These are phyloP conservation scores for Premnoplex brunnescens DNA, from an alignment of 2,797 vertebrate genomes.

Conservation along the genomic window DNA sequence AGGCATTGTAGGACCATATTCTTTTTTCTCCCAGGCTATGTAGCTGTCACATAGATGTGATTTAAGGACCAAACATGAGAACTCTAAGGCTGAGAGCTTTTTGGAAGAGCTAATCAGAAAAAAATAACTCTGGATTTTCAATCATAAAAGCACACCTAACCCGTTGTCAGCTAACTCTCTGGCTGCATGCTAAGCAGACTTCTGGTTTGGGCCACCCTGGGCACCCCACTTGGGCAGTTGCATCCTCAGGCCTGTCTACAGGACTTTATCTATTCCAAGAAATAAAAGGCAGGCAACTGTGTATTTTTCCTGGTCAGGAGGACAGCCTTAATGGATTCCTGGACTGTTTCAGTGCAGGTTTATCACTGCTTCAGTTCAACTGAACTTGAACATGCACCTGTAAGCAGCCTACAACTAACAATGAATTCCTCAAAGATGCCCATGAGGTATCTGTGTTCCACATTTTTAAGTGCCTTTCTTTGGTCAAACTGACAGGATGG, in stretches of 20 bases:
- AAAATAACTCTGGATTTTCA: neutral
- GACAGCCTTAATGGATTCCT: neutral
- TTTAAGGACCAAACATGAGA: neutral
- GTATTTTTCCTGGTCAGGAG: neutral
- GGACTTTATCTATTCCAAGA: neutral
- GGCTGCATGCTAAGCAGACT: neutral
- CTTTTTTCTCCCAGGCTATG: neutral
- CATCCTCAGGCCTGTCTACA: neutral
- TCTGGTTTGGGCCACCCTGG: neutral
- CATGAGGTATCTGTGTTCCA: neutral
- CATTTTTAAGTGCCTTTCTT: neutral
- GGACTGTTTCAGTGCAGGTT: neutral
- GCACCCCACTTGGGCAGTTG: neutral
- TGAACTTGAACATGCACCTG: neutral
- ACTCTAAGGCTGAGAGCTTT: neutral
- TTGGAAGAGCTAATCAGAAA: neutral
- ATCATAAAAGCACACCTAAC: neutral
- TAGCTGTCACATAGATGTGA: neutral
- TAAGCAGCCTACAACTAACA: neutral
- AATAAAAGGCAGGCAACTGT: neutral
- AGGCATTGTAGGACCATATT: neutral
- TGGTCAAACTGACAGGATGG: neutral
- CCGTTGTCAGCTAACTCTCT: neutral
- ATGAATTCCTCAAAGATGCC: neutral
- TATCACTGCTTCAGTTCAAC: neutral